A percentile compares a stretch with the other conserved stretches of the same genome.
These are phyloP conservation scores for Drosophila mauritiana DNA, from an alignment of 1,140 invertebrate species.

Conservation along the genomic window DNA sequence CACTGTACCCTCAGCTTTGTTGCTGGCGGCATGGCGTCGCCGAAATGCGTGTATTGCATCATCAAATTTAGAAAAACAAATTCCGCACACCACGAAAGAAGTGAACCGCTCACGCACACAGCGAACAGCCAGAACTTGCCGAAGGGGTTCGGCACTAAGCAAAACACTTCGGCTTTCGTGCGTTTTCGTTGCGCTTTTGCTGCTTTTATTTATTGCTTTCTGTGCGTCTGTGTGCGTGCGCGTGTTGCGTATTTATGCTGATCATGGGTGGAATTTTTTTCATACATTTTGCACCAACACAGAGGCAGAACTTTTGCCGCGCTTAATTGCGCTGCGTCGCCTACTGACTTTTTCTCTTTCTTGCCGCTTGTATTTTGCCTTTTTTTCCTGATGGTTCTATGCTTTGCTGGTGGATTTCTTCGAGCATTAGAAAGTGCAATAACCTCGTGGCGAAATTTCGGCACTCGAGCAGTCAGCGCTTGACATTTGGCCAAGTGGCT, in stretches of 20 bases:
- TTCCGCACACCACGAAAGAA: constrained; percentile 43
- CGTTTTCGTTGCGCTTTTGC: constrained; percentile 46
- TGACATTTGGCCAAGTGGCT: constrained; percentile 47
- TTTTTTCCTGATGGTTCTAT: constrained; percentile 41
- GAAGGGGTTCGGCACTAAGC: constrained; percentile 25
- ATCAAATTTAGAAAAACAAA: constrained; percentile 81
- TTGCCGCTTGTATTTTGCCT: constrained; percentile 21
- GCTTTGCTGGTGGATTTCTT: constrained; percentile 26
- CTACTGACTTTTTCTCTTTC: constrained; percentile 43
- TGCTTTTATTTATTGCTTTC: constrained; percentile 24
- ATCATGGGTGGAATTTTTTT: constrained; percentile 76
- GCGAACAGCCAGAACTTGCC: constrained; percentile 31
- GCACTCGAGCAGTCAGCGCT: constrained; percentile 32
- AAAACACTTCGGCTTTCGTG: constrained; percentile 30
- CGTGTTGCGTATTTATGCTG: constrained; percentile 77
- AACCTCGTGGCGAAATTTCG: constrained; percentile 66
- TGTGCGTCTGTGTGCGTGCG: constrained; percentile 39
- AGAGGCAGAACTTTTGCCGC: constrained; percentile 28
- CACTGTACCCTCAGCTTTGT: constrained; percentile 10
- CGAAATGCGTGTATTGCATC: constrained; percentile 80
- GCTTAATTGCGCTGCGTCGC: constrained; percentile 65
- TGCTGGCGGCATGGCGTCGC: constrained; percentile 30
- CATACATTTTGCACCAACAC: constrained; percentile 66
- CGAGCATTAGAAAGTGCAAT: constrained; percentile 75
- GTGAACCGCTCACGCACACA: constrained; percentile 19